Conservation (phyloP, 2,797 vertebrate genomes). For the Scomberomorus guttatus region DNA sequence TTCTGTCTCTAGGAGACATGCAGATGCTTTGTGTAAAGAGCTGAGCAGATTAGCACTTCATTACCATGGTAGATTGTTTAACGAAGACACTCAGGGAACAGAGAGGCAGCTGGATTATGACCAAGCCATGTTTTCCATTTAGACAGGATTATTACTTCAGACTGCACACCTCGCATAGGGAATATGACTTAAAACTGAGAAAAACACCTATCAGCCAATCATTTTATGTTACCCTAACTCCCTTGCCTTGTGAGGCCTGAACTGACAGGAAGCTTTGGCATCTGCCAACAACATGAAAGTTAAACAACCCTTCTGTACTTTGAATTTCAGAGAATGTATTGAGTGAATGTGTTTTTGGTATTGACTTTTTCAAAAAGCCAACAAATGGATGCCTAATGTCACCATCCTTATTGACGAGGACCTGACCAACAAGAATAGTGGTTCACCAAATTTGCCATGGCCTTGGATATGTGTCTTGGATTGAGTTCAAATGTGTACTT, state of each 20-base stretch:
- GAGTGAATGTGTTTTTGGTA: conserved; percentile 1
- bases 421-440: conserved; percentile 4
- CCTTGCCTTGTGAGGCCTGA: conserved; percentile 39
- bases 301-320: conserved; percentile 36
- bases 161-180: conserved; percentile 72
- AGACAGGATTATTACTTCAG: conserved; percentile 81
- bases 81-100: conserved; percentile 77
- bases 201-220: conserved; percentile 73
- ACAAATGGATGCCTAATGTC: not conserved
- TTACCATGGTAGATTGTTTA: conserved; percentile 82
- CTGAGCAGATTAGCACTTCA: conserved; percentile 82
- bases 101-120: conserved; percentile 83
- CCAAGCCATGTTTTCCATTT: conserved; percentile 83
- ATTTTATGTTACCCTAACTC: conserved; percentile 45
- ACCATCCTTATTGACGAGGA: not conserved
- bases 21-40: conserved; percentile 81
- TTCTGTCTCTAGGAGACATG: conserved; percentile 71
- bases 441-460: conserved; percentile 18
- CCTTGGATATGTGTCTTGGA: not conserved
- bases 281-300: conserved; percentile 42
- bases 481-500: not conserved
- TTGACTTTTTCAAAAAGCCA: not conserved
- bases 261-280: conserved; percentile 40
- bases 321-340: conserved; percentile 19
- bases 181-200: conserved; percentile 77